These are phyloP conservation scores for Caenorhabditis sinica DNA, from an alignment of 2,888 invertebrate species.

Conservation along the genomic window DNA sequence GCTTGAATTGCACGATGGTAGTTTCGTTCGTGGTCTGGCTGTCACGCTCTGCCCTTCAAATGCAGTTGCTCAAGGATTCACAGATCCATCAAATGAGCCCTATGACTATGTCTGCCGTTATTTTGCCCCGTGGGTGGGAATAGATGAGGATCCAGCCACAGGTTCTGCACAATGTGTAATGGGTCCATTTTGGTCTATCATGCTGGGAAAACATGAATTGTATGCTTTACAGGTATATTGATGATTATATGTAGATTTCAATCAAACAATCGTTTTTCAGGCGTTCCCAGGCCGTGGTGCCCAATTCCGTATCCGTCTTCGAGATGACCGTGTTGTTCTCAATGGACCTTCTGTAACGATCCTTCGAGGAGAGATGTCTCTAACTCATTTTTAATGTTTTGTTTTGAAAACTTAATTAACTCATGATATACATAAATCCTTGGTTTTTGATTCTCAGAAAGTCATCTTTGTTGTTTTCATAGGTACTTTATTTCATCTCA, in stretches of 20 bases:
- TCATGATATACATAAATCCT: background rate
- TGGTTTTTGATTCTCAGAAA: conserved; percentile 1
- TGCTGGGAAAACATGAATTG: conserved; percentile 64
- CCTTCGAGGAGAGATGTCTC: conserved; percentile 56
- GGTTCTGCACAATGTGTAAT: conserved; percentile 79
- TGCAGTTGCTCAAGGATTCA: conserved; percentile 72
- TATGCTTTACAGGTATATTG: conserved; percentile 56
- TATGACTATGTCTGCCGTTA: conserved; percentile 85
- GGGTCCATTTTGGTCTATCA: conserved; percentile 75
- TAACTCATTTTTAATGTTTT: conserved; percentile 16
- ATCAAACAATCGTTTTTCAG: conserved; percentile 30
- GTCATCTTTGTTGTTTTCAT: background rate
- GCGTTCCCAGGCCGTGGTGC: conserved; percentile 71
- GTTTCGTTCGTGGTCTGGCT: conserved; percentile 74
- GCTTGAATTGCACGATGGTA: conserved; percentile 79
- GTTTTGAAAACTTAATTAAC: background rate
- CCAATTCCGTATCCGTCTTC: conserved; percentile 66
- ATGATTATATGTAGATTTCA: too few relatives aligned
- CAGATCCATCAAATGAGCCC: conserved; percentile 63
- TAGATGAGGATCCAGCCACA: conserved; percentile 85
- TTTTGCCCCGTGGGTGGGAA: conserved; percentile 85
- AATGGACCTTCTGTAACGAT: conserved; percentile 65
- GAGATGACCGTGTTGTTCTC: conserved; percentile 57
- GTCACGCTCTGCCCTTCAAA: conserved; percentile 75
- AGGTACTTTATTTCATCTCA: background rate